Evolutionary conservation across 2,888 invertebrate genomes (phyloP).

Genomic region (Tillus elongatus): DNA sequence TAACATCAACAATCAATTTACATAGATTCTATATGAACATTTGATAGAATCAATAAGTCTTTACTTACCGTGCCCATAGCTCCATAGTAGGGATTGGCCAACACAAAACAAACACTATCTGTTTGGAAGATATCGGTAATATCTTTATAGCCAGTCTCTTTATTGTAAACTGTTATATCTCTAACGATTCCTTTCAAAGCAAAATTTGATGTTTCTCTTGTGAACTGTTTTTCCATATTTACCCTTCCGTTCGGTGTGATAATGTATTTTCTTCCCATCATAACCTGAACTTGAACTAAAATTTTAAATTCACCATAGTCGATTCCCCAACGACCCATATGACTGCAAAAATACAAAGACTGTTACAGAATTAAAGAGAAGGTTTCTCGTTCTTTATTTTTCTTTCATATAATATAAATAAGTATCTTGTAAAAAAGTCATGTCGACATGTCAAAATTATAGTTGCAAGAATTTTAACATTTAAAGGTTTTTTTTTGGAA

Average conservation of each 20-base stretch:
- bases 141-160: conserved; percentile 32
- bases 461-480: no score
- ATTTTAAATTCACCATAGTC: conserved; percentile 59
- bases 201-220: conserved; percentile 50
- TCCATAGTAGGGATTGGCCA: conserved; percentile 71
- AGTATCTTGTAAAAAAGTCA: no score
- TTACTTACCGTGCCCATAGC: conserved; percentile 62
- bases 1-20: no score
- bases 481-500: no score
- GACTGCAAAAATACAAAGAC: conserved; percentile 44
- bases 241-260: conserved; percentile 54
- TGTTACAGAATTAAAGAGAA: no score
- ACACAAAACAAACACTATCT: conserved; percentile 63
- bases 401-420: no score
- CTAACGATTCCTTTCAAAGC: conserved; percentile 60
- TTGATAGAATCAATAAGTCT: no score
- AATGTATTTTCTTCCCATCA: conserved; percentile 58
- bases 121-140: conserved; percentile 59
- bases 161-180: conserved; percentile 44
- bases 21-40: no score
- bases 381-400: no score
- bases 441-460: no score
- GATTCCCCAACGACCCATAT: conserved; percentile 68
- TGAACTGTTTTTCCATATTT: conserved; percentile 66
- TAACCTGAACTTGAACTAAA: conserved; percentile 61